Evolutionary conservation across 2,113 vertebrate genomes (phyloP).

Genomic region (Ibidorhyncha struthersii): DNA sequence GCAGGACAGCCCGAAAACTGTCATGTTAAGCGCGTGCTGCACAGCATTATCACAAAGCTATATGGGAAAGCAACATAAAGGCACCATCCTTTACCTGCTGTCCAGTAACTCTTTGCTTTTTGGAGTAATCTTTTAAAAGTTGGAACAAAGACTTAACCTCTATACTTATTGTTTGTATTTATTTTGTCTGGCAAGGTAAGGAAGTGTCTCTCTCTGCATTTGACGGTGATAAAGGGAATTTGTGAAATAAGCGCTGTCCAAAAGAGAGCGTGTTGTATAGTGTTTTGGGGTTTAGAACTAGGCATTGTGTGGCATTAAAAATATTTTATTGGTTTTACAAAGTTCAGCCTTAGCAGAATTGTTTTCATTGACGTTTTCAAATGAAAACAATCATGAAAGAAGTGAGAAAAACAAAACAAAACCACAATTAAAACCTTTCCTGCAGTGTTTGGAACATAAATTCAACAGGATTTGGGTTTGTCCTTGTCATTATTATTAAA

Average conservation of each 20-base stretch:
- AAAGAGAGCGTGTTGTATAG: not conserved
- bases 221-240: not conserved
- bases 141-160: not conserved
- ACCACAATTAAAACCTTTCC: conserved; percentile 9
- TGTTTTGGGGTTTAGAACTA: conserved; percentile 2
- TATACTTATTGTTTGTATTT: not conserved
- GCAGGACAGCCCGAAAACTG: not conserved
- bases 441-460: not conserved
- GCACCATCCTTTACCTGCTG: not conserved
- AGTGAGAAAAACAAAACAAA: not conserved
- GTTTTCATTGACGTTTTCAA: conserved; percentile 26
- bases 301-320: not conserved
- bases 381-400: conserved; percentile 19
- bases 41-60: not conserved
- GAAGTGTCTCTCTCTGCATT: not conserved
- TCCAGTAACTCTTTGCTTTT: not conserved
- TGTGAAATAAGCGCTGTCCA: not conserved
- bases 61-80: not conserved
- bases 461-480: not conserved
- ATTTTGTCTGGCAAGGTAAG: conserved; percentile 4
- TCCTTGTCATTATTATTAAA: not conserved
- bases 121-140: not conserved
- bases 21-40: not conserved
- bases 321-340: not conserved
- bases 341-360: not conserved